Percentiles rank a stretch among this genome's conserved stretches.
These are phyloP conservation scores for Octomys mimax DNA, from an alignment of 2,797 vertebrate species.

Conservation along the genomic window DNA sequence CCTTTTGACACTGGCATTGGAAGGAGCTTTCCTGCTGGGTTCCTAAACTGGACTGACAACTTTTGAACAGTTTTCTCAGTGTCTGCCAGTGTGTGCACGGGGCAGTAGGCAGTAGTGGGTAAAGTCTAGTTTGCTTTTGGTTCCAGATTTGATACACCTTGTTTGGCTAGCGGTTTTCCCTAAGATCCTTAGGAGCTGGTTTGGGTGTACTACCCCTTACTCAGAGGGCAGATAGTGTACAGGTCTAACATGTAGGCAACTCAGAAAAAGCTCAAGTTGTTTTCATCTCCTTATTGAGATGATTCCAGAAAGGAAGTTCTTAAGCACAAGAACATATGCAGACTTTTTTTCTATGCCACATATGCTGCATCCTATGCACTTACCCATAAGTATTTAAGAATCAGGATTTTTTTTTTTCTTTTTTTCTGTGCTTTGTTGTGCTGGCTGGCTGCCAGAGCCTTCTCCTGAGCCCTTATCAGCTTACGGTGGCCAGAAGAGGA, in stretches of 20 bases:
- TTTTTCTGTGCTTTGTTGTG: neutral
- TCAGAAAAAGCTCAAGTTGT: slow-evolving; percentile 8
- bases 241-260: slow-evolving; percentile 30
- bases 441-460: too few species aligned
- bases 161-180: neutral
- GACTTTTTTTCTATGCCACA: neutral
- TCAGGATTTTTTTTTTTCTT: neutral
- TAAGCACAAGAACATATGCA: neutral
- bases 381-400: too few species aligned
- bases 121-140: neutral
- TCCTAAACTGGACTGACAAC: neutral
- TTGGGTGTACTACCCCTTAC: neutral
- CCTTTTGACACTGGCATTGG: neutral
- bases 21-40: neutral
- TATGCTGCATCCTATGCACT: accelerated
- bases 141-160: slow-evolving; percentile 1
- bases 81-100: too few species aligned
- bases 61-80: neutral
- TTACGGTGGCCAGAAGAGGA: neutral
- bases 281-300: slow-evolving; percentile 59
- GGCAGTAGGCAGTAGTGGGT: neutral
- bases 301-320: slow-evolving; percentile 53
- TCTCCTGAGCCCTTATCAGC: too few species aligned
- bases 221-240: slow-evolving; percentile 30
- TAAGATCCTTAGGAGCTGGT: slow-evolving; percentile 38